These are phyloP conservation scores for Hymenochirus boettgeri DNA, from an alignment of 2,113 vertebrate genomes.

Conservation along the genomic window DNA sequence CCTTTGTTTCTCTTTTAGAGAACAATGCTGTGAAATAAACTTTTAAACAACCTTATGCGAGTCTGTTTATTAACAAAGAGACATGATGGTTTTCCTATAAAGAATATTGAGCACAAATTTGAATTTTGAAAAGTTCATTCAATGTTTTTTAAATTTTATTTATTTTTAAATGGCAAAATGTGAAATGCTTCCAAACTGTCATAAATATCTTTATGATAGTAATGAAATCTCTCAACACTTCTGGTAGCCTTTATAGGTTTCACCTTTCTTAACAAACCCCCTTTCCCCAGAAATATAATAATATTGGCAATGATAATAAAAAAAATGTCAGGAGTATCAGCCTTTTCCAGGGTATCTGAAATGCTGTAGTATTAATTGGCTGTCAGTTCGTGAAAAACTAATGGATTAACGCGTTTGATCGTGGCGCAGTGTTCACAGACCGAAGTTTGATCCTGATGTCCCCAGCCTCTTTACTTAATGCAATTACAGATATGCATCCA, in stretches of 20 bases:
- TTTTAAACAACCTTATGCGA: no score
- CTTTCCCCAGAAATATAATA: conserved; percentile 50
- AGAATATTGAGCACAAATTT: no score
- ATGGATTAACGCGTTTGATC: conserved; percentile 81
- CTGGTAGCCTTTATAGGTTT: conserved; percentile 45
- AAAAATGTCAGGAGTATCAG: conserved; percentile 54
- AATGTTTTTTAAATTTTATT: no score
- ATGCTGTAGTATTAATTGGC: conserved; percentile 83
- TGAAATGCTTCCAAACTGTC: conserved; percentile 42
- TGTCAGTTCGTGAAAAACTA: conserved; percentile 89
- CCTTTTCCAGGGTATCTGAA: conserved; percentile 63
- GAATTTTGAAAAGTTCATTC: no score
- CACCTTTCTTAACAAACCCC: conserved; percentile 53
- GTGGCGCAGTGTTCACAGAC: conserved; percentile 63
- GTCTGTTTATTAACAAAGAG: no score
- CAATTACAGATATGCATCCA: conserved; percentile 89
- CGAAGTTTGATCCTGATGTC: conserved; percentile 69
- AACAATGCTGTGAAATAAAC: no score
- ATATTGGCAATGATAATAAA: conserved; percentile 52
- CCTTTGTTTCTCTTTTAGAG: no score
- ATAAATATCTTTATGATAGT: not conserved
- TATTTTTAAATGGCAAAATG: conserved; percentile 30
- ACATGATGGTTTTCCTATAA: no score
- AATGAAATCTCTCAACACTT: conserved; percentile 12
- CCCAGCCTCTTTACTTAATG: conserved; percentile 71